Evolutionary conservation across 1,140 invertebrate genomes (phyloP), one percentile per base, ranked within the genome.

Genomic region (Drosophila simulans): DNA sequence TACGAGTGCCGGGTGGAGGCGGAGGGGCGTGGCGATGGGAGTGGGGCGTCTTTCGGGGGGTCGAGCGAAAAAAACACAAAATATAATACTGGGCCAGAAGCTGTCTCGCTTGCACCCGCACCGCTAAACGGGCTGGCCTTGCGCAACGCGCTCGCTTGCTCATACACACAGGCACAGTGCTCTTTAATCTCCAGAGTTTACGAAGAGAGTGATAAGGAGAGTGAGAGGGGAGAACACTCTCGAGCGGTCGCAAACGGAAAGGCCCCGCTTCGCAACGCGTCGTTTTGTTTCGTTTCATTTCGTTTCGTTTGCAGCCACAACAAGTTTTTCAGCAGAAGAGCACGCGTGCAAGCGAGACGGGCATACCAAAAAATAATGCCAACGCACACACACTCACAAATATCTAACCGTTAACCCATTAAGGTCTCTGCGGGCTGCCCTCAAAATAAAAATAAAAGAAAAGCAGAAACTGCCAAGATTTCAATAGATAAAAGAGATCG

Each of bases 101-200:
- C 55, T 65, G 31, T 86, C 71, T 56, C 77, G 43, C 64, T 76
- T 52, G 40, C 72, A 84, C 76, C 59, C 56, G 22, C 65, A 60
- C 12, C n/a, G 25, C 59, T 64, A 49, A 46, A 57, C 62, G 53
- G 68, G 40, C 74, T 81, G 83, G 83, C 83, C 83, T 86, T 86
- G 83, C 83, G 83, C 84, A 86, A 86, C 83, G 83, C 54, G 79
- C 83, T 86, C 82, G 83, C 78, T 86, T 86, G 71, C 78, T 80
- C 64, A 35, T 12, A 65, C 48, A 58, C 43, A 62, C 35, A 34
- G 42, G 35, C 27, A 45, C 17, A 49, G 68, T 60, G 59, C 80
- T 79, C 81, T 83, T 83, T 82, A 80, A 83, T 84, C 80, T 79
- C 71, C 71, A 83, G 76, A 83, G 80, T 83, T 76, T 65, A 22